Conservation (phyloP, 2,797 vertebrate genomes). For the Fistularia tabacaria region DNA sequence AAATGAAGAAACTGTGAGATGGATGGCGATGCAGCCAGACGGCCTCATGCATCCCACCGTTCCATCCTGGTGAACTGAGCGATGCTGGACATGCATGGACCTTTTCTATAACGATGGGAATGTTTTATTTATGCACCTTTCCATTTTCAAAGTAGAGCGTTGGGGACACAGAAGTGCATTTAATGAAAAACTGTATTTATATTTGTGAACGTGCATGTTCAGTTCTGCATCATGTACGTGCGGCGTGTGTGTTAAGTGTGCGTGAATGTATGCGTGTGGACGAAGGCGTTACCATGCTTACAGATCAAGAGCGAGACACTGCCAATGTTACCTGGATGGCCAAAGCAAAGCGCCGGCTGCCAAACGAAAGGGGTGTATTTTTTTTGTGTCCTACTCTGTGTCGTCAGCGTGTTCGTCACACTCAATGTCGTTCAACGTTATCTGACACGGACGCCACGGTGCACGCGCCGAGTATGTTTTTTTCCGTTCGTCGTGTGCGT, state of each 20-base stretch:
- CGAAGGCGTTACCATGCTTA: constrained; percentile 13
- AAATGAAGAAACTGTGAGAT: not conserved
- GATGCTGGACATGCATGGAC: constrained; percentile 61
- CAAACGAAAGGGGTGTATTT: constrained; percentile 43
- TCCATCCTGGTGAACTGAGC: constrained; percentile 29
- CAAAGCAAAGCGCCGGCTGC: constrained; percentile 51
- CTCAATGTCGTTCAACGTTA: constrained; percentile 40
- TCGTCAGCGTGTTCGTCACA: constrained; percentile 44
- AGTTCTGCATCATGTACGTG: constrained; percentile 18
- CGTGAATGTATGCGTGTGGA: constrained; percentile 6
- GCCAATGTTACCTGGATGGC: constrained; percentile 57
- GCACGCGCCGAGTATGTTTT: constrained; percentile 2
- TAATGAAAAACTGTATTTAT: constrained; percentile 62
- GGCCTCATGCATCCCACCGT: constrained; percentile 1
- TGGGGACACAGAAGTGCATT: constrained; percentile 79
- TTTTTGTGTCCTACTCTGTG: constrained; percentile 35
- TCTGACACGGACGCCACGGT: constrained; percentile 27
- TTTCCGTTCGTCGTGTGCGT: not conserved
- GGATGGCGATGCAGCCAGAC: constrained; percentile 11
- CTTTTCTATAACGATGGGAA: constrained; percentile 56
- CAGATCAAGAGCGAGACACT: constrained; percentile 62
- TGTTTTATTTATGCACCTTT: constrained; percentile 69
- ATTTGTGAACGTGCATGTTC: constrained; percentile 72
- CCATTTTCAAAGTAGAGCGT: constrained; percentile 59
- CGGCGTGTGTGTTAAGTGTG: constrained; percentile 11